Percentiles rank a stretch among this genome's conserved stretches.
Conservation (phyloP, 2,888 invertebrate species). For the Drosophila antonietae region DNA sequence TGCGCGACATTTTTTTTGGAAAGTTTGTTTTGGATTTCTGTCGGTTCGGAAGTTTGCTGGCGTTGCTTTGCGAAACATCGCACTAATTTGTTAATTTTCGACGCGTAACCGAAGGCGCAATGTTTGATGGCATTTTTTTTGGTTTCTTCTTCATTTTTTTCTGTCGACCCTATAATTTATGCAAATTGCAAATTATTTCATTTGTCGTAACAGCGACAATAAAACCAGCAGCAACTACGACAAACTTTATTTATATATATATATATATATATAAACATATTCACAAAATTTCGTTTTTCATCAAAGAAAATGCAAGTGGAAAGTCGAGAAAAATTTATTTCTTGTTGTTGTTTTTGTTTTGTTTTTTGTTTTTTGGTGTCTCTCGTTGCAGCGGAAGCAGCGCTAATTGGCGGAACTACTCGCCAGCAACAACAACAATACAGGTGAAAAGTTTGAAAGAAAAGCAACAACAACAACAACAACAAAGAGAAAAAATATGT, state of each 20-base stretch:
- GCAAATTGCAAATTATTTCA: conserved; percentile 73
- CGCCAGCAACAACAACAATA: conserved; percentile 36
- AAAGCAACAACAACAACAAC: conserved; percentile 3
- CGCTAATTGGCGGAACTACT: conserved; percentile 79
- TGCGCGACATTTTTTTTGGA: conserved; percentile 69
- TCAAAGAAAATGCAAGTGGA: conserved; percentile 49
- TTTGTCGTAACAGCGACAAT: conserved; percentile 40
- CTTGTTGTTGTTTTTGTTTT: not conserved
- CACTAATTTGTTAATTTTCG: conserved; percentile 78
- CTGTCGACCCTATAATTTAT: conserved; percentile 50
- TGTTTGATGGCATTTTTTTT: conserved; percentile 57
- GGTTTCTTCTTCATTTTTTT: not conserved
- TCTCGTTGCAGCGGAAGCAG: conserved; percentile 70
- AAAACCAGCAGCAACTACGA: conserved; percentile 1
- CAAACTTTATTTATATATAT: conserved; percentile 18
- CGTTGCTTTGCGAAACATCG: conserved; percentile 74
- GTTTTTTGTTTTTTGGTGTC: conserved; percentile 28
- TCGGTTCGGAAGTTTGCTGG: conserved; percentile 70
- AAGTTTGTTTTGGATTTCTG: conserved; percentile 49
- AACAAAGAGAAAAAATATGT: conserved; percentile 43
- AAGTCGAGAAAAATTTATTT: conserved; percentile 59
- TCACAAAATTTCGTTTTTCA: conserved; percentile 29
- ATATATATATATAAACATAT: not conserved
- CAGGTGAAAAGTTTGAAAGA: conserved; percentile 27
- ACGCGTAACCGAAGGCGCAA: conserved; percentile 70